Evolutionary conservation across 2,113 vertebrate genomes (phyloP), one percentile per base, ranked within the genome.

Genomic region (Glareola pratincola): DNA sequence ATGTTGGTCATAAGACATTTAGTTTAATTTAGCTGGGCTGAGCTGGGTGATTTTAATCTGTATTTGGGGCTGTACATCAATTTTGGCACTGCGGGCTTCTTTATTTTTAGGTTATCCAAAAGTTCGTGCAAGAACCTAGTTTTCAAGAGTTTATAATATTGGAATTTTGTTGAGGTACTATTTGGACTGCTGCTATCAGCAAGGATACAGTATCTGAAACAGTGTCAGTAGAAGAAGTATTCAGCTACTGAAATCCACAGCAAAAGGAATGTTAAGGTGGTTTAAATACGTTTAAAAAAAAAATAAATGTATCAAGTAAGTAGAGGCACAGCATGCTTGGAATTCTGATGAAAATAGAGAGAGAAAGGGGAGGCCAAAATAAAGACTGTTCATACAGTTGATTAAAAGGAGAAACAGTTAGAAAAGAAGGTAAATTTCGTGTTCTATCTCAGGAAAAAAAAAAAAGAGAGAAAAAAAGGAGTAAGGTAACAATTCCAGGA

Each of bases 401-500:
- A 56, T 34, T 56, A 67, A 68, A 85, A 48, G 10, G 5, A 20
- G 57, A 85, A 87, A 41, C 7, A 50, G 16, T 64, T 60, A 57
- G 45, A 83, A 94, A 77, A 92, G 10, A 82, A 72, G 30, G 10
- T 60, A 88, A 93, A 53, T 10, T 83, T 73, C 23, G 36, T 86
- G 6, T 91, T 91, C 51, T 78, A 9, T 63, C 37, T 59, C 41
- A 39, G 45, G 39, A 69, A 92, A 62, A 47, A 68, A 50, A 62
- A 69, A 92, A 62, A 47, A 68, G 47, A 62, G 13, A 66, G 3
- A 19, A 59, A 41, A 27, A 62, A 51, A 64, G 0, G 4, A 41
- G 17, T 67, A 67, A 88, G 62, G 59, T 39, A 92, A 45, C 74
- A 85, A 12, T 93, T 95, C 81, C 94, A 85, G 82, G 88, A 96